These are phyloP conservation scores for Harlomillsia oculata DNA, from an alignment of 1,140 invertebrate species.

Conservation along the genomic window DNA sequence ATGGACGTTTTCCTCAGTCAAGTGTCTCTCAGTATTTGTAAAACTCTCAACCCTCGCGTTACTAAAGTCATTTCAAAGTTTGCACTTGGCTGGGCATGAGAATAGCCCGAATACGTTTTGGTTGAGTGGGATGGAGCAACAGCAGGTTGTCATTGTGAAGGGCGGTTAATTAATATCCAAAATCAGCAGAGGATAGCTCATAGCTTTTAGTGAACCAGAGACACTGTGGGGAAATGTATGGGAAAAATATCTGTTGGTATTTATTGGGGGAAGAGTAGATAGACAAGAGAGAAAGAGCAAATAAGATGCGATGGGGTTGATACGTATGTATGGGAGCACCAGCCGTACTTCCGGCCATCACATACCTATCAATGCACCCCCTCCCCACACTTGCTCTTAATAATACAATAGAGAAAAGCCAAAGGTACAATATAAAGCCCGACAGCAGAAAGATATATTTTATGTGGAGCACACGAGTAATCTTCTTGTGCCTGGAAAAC, in stretches of 20 bases:
- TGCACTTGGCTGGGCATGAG: slow-evolving; percentile 22
- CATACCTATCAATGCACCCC: slow-evolving; percentile 30
- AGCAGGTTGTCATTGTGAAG: slow-evolving; percentile 33
- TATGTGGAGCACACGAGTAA: too few relatives aligned
- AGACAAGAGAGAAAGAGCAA: slow-evolving; percentile 5
- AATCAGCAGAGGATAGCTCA: slow-evolving; percentile 24
- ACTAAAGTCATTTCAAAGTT: too few relatives aligned
- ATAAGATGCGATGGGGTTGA: slow-evolving; percentile 16
- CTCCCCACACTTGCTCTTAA: background rate
- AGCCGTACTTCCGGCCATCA: slow-evolving; percentile 36
- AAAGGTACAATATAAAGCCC: background rate
- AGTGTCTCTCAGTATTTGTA: too few relatives aligned
- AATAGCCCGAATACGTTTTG: slow-evolving; percentile 18
- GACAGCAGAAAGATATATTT: too few relatives aligned
- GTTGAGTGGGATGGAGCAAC: slow-evolving; percentile 29
- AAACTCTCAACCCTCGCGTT: too few relatives aligned
- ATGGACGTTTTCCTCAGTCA: too few relatives aligned
- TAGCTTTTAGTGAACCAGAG: background rate
- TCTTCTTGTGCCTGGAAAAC: too few relatives aligned
- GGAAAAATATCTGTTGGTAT: slow-evolving; percentile 13
- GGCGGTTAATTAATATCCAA: slow-evolving; percentile 33
- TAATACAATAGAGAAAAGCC: background rate
- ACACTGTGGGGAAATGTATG: slow-evolving; percentile 18
- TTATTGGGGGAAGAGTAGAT: slow-evolving; percentile 3
- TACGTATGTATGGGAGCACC: slow-evolving; percentile 33